phyloP scores from a whole-genome alignment of 2,113 vertebrate genomes.

The Micronisus gabar region DNA sequence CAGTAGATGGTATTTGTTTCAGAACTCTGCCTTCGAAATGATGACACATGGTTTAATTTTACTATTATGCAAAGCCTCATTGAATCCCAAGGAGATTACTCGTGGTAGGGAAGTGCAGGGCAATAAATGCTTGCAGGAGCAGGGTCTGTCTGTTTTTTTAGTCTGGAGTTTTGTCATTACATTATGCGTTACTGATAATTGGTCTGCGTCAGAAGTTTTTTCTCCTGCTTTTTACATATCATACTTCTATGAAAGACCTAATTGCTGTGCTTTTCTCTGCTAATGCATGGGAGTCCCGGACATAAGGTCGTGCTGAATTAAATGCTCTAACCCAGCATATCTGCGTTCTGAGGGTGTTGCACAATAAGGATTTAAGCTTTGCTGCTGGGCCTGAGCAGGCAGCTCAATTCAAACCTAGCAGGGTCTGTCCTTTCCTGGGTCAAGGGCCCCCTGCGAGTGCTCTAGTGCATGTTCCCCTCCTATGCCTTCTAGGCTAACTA shows the following conservation, averaged over 20 bases:
- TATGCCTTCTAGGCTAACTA: not conserved
- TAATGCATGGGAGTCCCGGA: not conserved
- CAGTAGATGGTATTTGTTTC: not conserved
- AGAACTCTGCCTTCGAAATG: not conserved
- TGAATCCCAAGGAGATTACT: not conserved
- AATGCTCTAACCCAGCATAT: not conserved
- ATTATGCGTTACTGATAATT: not conserved
- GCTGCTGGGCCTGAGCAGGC: not conserved
- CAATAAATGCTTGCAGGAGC: not conserved
- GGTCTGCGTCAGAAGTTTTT: not conserved
- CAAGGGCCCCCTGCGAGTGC: not conserved
- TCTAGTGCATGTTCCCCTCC: not conserved
- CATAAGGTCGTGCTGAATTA: not conserved
- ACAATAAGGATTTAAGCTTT: not conserved
- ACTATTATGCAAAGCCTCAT: not conserved
- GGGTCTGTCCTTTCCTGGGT: not conserved
- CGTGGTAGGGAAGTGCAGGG: not conserved
- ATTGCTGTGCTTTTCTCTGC: not conserved
- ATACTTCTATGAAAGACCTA: not conserved
- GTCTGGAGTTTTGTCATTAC: not conserved
- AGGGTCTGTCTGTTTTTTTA: not conserved
- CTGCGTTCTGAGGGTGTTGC: not conserved
- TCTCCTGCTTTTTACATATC: not conserved
- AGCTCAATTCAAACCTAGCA: not conserved
- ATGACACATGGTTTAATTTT: conserved; percentile 5